Evolutionary conservation across 2,797 vertebrate species (phyloP).

Genomic region (Eulemur rubriventer): DNA sequence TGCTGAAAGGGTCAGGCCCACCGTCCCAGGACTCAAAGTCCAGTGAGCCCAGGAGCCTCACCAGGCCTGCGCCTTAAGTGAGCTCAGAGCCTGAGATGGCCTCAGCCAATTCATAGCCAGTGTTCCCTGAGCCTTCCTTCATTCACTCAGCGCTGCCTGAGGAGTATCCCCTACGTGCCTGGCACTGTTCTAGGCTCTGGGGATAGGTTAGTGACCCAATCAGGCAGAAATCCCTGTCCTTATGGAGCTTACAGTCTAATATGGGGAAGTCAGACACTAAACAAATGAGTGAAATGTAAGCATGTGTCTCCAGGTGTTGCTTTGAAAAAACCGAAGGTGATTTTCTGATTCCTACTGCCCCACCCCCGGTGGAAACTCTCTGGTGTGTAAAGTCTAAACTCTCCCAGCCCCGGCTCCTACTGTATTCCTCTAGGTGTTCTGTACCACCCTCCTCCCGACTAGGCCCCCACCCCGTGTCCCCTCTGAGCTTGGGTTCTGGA

Average conservation of each 20-base stretch:
- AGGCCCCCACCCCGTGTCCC: neutral
- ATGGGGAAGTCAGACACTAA: neutral
- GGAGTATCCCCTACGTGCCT: neutral
- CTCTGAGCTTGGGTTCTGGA: neutral
- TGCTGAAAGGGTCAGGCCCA: neutral
- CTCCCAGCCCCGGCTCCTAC: neutral
- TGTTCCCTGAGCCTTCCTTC: neutral
- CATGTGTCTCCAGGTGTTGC: neutral
- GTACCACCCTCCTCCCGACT: neutral
- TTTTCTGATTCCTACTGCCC: neutral
- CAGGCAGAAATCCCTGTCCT: neutral
- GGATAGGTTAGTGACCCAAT: too few relatives aligned
- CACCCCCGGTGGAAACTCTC: neutral
- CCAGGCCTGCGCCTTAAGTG: neutral
- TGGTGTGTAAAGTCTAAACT: neutral
- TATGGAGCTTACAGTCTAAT: neutral
- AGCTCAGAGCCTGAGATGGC: neutral
- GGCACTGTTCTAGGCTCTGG: neutral
- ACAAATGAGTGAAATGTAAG: neutral
- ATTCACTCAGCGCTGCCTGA: accelerated
- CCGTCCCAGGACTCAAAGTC: neutral
- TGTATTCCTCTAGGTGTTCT: neutral
- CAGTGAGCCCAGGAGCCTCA: neutral
- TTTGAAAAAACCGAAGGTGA: neutral
- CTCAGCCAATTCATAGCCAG: neutral